These are phyloP conservation scores for Patagioenas fasciata DNA, from an alignment of 2,113 vertebrate species.

Conservation along the genomic window DNA sequence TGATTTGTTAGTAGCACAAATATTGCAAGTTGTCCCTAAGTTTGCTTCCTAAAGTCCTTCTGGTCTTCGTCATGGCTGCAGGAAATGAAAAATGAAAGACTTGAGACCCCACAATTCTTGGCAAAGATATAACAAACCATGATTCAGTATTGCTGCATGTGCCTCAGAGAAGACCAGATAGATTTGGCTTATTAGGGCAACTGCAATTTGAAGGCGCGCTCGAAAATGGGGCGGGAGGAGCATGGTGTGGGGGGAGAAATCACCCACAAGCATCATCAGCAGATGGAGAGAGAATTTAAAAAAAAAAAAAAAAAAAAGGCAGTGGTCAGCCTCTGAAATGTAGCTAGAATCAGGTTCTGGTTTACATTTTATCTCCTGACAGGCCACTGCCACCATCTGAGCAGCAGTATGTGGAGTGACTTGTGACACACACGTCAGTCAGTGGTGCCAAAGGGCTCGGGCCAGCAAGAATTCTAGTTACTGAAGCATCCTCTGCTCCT, in stretches of 20 bases:
- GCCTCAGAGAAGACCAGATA: not conserved
- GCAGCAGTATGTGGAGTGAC: not conserved
- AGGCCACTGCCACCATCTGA: not conserved
- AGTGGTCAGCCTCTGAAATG: not conserved
- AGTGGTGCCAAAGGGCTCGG: accelerated
- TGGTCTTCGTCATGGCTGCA: not conserved
- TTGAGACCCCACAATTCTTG: not conserved
- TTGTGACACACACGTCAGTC: not conserved
- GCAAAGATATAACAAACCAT: not conserved
- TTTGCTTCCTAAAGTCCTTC: not conserved
- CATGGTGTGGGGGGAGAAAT: too few species aligned
- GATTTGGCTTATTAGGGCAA: not conserved
- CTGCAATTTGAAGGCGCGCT: not conserved
- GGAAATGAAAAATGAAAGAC: slow-evolving; percentile 12
- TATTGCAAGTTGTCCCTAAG: not conserved
- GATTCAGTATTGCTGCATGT: not conserved
- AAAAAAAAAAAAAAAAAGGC: not conserved
- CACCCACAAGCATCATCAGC: not conserved
- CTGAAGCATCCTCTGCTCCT: not conserved
- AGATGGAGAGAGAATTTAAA: not conserved
- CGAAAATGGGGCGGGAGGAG: not conserved
- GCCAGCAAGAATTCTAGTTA: not conserved
- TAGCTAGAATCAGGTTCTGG: not conserved
- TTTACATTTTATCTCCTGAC: not conserved
- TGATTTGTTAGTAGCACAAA: not conserved